Conservation (phyloP, 2,888 invertebrate species). For the Drosophila paracracens region DNA sequence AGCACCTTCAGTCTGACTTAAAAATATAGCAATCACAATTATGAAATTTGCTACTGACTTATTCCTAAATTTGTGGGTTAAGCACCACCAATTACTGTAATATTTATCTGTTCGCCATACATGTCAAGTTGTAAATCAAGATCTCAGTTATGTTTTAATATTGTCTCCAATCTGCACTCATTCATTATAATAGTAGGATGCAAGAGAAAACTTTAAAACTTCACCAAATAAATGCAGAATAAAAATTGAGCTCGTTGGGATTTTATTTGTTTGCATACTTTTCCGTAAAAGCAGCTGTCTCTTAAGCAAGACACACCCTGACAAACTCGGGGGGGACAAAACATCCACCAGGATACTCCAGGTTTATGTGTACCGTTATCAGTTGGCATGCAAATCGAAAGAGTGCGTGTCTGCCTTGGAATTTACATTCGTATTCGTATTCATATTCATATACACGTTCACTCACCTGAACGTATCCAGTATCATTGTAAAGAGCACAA, state of each 20-base stretch:
- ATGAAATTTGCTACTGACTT: neutral
- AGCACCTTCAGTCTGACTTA: neutral
- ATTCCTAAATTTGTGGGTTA: neutral
- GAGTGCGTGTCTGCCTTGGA: conserved; percentile 23
- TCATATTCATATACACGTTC: conserved; percentile 28
- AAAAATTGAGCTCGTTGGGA: conserved; percentile 20
- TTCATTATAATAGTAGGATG: neutral
- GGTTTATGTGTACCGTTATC: conserved; percentile 30
- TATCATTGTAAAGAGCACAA: conserved; percentile 98
- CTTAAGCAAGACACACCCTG: conserved; percentile 32
- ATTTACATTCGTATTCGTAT: conserved; percentile 9
- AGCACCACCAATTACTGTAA: neutral
- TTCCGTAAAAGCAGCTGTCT: conserved; percentile 40
- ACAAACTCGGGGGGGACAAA: neutral
- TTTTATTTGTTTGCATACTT: conserved; percentile 50
- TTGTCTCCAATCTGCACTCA: neutral
- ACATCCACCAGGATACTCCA: neutral
- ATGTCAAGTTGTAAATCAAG: neutral
- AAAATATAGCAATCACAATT: neutral
- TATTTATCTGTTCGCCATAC: neutral
- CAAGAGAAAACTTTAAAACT: conserved; percentile 13
- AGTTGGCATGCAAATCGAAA: conserved; percentile 58
- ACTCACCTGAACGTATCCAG: conserved; percentile 96
- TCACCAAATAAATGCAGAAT: neutral
- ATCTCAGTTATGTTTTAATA: neutral